Evolutionary conservation across 2,113 vertebrate species (phyloP).

Genomic region (Heliornis fulica): DNA sequence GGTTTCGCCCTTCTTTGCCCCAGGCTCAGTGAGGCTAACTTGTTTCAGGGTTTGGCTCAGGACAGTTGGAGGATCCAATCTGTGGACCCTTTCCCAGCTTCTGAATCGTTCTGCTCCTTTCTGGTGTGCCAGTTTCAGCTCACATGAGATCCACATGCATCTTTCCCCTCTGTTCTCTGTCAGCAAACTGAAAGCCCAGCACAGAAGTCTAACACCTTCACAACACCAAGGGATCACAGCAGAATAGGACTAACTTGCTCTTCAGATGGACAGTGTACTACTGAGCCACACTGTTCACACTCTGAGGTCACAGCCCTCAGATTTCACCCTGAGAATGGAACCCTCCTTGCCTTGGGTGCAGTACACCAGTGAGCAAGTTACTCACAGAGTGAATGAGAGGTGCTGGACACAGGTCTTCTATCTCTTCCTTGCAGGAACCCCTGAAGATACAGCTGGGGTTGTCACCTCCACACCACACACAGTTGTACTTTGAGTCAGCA

Average conservation of each 20-base stretch:
- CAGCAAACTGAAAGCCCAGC: neutral
- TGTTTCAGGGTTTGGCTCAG: neutral
- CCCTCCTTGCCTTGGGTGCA: neutral
- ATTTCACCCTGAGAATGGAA: neutral
- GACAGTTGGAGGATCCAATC: neutral
- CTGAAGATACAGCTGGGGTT: constrained; percentile 82
- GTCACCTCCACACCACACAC: constrained; percentile 90
- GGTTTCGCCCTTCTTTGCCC: neutral
- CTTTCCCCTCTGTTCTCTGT: neutral
- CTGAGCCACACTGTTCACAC: neutral
- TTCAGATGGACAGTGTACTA: neutral
- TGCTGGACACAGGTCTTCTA: constrained; percentile 88
- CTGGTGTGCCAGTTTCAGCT: neutral
- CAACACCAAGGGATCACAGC: neutral
- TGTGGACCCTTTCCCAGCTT: neutral
- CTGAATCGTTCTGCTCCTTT: neutral
- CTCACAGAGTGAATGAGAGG: constrained; percentile 90
- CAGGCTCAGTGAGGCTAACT: neutral
- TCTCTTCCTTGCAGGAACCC: constrained; percentile 80
- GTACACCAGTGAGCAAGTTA: neutral
- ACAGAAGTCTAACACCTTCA: neutral
- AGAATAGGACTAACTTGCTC: neutral
- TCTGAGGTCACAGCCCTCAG: neutral
- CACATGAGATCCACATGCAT: neutral
- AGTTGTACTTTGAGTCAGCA: constrained; percentile 83